Conservation (phyloP, 2,113 vertebrate genomes). For the Cyanoliseus patagonus region DNA sequence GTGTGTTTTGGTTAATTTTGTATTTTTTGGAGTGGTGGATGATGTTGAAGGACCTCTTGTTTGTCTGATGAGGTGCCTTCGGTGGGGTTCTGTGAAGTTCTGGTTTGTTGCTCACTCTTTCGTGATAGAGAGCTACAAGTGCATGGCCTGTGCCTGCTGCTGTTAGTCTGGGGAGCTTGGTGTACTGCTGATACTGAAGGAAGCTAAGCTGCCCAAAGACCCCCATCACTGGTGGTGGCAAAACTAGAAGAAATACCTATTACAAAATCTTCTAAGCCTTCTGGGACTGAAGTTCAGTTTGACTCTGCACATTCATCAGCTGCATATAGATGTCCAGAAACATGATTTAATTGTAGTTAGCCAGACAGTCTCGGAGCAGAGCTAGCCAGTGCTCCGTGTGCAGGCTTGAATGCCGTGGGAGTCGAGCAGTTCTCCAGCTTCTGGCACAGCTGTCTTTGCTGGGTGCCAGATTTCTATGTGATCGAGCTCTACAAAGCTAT, state of each 20-base stretch:
- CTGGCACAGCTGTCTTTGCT: background rate
- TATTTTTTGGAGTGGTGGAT: background rate
- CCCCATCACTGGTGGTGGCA: rapidly evolving
- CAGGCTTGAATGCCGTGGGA: slow-evolving; percentile 24
- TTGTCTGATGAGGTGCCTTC: background rate
- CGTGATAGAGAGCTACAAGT: background rate
- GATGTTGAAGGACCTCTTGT: background rate
- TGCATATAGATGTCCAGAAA: background rate
- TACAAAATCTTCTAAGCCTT: background rate
- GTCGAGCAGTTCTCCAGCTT: background rate
- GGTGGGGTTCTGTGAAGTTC: background rate
- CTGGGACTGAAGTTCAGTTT: background rate
- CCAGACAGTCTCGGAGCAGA: background rate
- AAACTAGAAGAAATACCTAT: background rate
- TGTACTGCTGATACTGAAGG: background rate
- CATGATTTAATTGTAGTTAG: background rate
- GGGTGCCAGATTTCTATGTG: background rate
- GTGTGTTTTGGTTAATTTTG: background rate
- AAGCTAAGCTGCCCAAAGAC: background rate
- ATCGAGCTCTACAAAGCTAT: background rate
- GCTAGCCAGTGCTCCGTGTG: background rate
- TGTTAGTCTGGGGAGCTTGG: no score
- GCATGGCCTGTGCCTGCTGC: rapidly evolving
- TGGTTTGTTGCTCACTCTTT: background rate
- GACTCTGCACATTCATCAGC: background rate